Conservation (phyloP, 2,797 vertebrate genomes). For the Varecia variegata region DNA sequence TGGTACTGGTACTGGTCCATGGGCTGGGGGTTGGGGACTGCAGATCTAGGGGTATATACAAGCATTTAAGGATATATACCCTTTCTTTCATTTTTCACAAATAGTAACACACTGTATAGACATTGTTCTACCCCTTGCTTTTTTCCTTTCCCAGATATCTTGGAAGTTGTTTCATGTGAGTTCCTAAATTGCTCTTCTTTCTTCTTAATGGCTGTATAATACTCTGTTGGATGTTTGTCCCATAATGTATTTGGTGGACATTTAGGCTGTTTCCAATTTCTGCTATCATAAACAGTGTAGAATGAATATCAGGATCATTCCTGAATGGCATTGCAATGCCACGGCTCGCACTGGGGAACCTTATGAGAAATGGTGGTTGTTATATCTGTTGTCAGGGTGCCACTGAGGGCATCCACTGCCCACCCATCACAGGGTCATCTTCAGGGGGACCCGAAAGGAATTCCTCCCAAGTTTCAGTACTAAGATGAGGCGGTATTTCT, state of each 20-base stretch:
- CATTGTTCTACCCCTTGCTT: background rate
- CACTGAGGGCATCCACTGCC: background rate
- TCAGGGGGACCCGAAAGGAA: background rate
- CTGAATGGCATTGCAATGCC: background rate
- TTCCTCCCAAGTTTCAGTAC: background rate
- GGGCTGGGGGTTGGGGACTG: too few species aligned
- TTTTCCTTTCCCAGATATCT: background rate
- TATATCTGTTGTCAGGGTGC: background rate
- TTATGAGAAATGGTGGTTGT: background rate
- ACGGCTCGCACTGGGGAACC: background rate
- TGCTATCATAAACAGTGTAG: background rate
- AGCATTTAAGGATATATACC: background rate
- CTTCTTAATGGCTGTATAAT: background rate
- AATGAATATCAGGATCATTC: background rate
- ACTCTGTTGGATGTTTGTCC: background rate
- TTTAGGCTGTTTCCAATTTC: background rate
- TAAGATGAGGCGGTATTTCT: background rate
- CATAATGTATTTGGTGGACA: background rate
- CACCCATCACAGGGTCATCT: background rate
- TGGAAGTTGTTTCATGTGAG: background rate
- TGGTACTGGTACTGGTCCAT: too few species aligned
- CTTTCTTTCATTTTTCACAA: background rate
- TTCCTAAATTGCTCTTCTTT: background rate
- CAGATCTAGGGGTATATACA: background rate
- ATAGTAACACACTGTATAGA: background rate